These are phyloP conservation scores for Macquaria australasica DNA, from an alignment of 2,113 vertebrate genomes.

Conservation along the genomic window DNA sequence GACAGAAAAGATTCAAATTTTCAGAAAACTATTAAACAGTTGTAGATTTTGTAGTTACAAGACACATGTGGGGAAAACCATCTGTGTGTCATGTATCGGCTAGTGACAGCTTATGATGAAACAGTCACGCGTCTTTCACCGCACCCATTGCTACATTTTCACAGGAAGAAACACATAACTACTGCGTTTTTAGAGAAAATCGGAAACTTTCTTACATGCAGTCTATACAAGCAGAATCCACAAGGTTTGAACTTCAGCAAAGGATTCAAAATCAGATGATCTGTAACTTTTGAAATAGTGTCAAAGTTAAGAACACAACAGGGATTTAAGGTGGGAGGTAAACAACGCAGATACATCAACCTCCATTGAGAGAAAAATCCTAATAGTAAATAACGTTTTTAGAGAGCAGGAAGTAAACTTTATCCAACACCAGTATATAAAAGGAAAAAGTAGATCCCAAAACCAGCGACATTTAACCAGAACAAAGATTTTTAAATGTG, in stretches of 20 bases:
- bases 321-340: neutral
- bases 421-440: neutral
- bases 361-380: neutral
- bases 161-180: neutral
- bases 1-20: conserved; percentile 8
- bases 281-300: neutral
- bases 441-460: neutral
- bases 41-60: too few relatives aligned
- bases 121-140: conserved; percentile 44
- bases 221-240: neutral
- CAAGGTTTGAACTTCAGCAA: neutral
- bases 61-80: too few relatives aligned
- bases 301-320: neutral
- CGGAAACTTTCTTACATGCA: neutral
- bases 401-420: neutral
- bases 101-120: conserved; percentile 42
- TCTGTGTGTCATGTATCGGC: conserved; percentile 27
- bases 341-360: neutral
- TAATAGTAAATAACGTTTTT: neutral
- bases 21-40: neutral
- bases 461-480: neutral
- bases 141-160: conserved; percentile 32
- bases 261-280: neutral
- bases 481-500: neutral
- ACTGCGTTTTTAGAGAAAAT: neutral